Percentiles rank a stretch among this genome's conserved stretches.
phyloP scores from a whole-genome alignment of 2,797 vertebrate genomes.

The Eutrigla gurnardus region DNA sequence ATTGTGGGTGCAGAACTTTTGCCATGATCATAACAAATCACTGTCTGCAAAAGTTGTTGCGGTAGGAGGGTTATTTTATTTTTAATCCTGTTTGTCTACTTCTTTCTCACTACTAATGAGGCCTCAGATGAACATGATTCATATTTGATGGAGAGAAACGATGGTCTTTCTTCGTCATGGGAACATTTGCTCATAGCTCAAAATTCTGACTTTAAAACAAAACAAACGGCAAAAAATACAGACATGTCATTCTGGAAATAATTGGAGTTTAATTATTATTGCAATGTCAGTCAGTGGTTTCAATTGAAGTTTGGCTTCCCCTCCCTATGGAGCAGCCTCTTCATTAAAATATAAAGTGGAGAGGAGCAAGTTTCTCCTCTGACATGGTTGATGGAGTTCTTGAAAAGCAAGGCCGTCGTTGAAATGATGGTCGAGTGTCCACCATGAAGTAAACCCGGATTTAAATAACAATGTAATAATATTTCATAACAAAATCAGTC shows the following conservation, averaged over 20 bases:
- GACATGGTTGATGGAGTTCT: background rate
- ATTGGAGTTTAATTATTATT: slow-evolving; percentile 17
- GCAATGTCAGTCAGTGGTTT: slow-evolving; percentile 5
- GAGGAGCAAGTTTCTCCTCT: background rate
- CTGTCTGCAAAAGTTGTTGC: slow-evolving; percentile 1
- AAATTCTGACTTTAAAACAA: slow-evolving; percentile 10
- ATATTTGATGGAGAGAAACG: slow-evolving; percentile 33
- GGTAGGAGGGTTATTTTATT: background rate
- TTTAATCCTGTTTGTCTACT: slow-evolving; percentile 28
- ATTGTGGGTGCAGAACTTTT: background rate
- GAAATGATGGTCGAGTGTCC: slow-evolving; percentile 11
- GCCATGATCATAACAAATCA: background rate
- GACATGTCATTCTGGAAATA: background rate
- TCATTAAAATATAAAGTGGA: slow-evolving; percentile 16
- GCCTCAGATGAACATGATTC: slow-evolving; percentile 42
- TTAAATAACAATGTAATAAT: background rate
- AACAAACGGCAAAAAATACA: background rate
- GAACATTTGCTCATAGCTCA: slow-evolving; percentile 20
- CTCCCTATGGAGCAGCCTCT: background rate
- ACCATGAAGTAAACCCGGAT: background rate
- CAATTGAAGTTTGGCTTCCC: background rate
- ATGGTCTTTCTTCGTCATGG: slow-evolving; percentile 19
- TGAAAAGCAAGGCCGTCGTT: slow-evolving; percentile 16
- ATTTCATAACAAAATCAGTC: background rate
- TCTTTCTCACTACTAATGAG: slow-evolving; percentile 48